phyloP scores from a whole-genome alignment of 1,140 invertebrate species.

The Callitettix versicolor region DNA sequence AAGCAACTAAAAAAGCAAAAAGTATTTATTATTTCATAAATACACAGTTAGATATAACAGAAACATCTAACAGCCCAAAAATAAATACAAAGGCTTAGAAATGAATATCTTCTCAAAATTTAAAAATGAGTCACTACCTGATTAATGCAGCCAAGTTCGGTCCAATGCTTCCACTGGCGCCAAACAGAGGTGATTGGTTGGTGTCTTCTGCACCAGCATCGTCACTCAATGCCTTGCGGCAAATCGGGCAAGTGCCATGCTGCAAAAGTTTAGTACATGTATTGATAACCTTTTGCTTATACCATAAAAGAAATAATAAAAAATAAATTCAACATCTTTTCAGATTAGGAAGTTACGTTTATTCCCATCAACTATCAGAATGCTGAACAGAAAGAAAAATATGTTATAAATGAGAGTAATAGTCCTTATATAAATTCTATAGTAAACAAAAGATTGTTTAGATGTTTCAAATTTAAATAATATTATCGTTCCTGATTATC shows the following conservation, averaged over 20 bases:
- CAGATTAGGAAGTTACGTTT: background rate
- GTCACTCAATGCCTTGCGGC: slow-evolving; percentile 65
- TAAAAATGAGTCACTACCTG: too few relatives aligned
- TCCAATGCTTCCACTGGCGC: slow-evolving; percentile 31
- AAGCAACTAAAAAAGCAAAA: too few relatives aligned
- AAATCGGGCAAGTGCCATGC: slow-evolving; percentile 93
- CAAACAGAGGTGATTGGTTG: slow-evolving; percentile 25
- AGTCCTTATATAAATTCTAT: background rate
- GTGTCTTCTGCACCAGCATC: slow-evolving; percentile 34
- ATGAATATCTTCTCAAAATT: too few relatives aligned
- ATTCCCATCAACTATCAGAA: background rate
- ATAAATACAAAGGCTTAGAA: too few relatives aligned
- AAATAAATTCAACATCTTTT: background rate
- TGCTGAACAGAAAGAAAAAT: background rate
- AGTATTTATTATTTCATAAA: too few relatives aligned
- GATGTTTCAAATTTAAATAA: background rate
- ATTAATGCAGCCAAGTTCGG: slow-evolving; percentile 39
- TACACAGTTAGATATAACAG: too few relatives aligned
- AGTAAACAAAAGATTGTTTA: background rate
- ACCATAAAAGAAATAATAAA: background rate
- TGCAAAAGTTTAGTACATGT: slow-evolving; percentile 31
- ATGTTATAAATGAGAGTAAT: background rate
- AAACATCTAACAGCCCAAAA: too few relatives aligned
- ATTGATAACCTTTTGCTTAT: background rate
- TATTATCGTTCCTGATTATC: background rate